Evolutionary conservation across 2,888 invertebrate species (phyloP).

Genomic region (Ectemnius continuus): DNA sequence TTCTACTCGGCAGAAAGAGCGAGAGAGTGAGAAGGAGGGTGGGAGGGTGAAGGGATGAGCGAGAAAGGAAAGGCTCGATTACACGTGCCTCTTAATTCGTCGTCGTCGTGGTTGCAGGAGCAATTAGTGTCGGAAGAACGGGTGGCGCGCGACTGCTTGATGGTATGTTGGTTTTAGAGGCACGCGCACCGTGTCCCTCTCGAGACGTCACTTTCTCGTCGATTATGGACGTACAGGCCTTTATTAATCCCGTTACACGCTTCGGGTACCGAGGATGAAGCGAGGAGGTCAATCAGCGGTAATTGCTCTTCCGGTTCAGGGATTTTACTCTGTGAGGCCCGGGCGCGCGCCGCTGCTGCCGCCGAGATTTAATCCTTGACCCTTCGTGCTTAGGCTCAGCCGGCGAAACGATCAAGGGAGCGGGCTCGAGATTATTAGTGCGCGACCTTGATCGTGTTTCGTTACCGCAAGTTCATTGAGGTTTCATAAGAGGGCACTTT

Average conservation of each 20-base stretch:
- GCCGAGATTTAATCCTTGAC: conserved; percentile 56
- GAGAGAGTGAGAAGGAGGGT: no score
- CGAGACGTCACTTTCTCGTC: conserved; percentile 16
- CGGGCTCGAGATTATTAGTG: conserved; percentile 36
- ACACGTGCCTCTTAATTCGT: conserved; percentile 55
- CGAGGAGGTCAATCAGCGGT: conserved; percentile 63
- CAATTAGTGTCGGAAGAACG: conserved; percentile 47
- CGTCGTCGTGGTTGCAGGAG: conserved; percentile 35
- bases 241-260: conserved; percentile 69
- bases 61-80: conserved; percentile 38
- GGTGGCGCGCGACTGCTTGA: conserved; percentile 18
- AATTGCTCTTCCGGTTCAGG: conserved; percentile 63
- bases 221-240: conserved; percentile 62
- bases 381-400: conserved; percentile 36
- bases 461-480: conserved; percentile 30
- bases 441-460: conserved; percentile 42
- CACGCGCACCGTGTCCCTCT: conserved; percentile 50
- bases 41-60: background rate
- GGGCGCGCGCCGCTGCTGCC: conserved; percentile 4
- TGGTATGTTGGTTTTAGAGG: conserved; percentile 41
- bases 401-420: conserved; percentile 21
- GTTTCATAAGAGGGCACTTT: conserved; percentile 25
- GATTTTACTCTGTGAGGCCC: conserved; percentile 50
- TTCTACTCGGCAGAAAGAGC: no score
- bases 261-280: conserved; percentile 50